Conservation (phyloP, 2,113 vertebrate species). For the Fukomys damarensis region DNA sequence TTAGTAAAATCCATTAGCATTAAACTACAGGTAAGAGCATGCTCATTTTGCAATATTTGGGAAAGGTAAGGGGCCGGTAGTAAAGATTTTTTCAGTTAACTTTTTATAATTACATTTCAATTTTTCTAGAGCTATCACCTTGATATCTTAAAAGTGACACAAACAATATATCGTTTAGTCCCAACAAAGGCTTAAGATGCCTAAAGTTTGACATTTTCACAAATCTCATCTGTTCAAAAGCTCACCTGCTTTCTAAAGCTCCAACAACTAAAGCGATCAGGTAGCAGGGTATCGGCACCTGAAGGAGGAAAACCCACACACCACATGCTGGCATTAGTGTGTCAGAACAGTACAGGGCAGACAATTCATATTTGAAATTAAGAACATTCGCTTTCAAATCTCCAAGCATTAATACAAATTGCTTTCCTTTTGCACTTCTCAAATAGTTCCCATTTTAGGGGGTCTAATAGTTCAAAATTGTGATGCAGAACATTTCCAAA, state of each 20-base stretch:
- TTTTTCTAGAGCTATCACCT: conserved; percentile 6
- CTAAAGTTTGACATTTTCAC: not conserved
- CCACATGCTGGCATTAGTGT: not conserved
- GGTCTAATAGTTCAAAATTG: not conserved
- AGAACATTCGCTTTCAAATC: not conserved
- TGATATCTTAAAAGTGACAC: not conserved
- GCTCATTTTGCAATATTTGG: not conserved
- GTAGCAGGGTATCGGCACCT: conserved; percentile 97
- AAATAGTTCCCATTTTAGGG: not conserved
- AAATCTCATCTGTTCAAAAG: not conserved
- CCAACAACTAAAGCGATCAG: conserved; percentile 96
- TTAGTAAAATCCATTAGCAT: not conserved
- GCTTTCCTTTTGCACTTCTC: not conserved
- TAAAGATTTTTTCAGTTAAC: not conserved
- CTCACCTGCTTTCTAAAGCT: conserved; percentile 96
- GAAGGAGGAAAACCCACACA: conserved; percentile 18
- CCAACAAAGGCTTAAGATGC: not conserved
- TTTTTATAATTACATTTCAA: conserved; percentile 39
- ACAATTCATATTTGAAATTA: not conserved
- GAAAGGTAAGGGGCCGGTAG: not conserved
- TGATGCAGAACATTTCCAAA: not conserved
- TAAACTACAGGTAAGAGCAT: not conserved
- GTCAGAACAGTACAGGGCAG: not conserved
- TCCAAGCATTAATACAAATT: not conserved
- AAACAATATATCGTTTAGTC: not conserved